Percentiles rank a stretch among this genome's conserved stretches.
These are phyloP conservation scores for Mico argentatus DNA, from an alignment of 2,797 vertebrate genomes.

Conservation along the genomic window DNA sequence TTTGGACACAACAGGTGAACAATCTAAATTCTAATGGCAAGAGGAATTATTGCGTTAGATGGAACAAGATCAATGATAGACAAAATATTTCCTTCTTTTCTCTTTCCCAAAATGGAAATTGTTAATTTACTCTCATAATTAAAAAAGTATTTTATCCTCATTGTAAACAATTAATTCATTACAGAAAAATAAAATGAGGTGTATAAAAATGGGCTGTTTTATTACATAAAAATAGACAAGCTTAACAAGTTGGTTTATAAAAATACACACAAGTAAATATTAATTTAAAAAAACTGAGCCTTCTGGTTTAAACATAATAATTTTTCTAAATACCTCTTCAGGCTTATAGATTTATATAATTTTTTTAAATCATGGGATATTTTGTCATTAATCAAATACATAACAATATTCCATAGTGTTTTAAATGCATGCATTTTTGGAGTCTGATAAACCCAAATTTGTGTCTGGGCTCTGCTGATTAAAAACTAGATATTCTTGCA, in stretches of 20 bases:
- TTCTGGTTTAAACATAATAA: not conserved
- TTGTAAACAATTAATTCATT: slow-evolving; percentile 19
- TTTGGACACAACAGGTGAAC: not conserved
- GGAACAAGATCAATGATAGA: not conserved
- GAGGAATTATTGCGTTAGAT: not conserved
- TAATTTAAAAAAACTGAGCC: not conserved
- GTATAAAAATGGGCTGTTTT: not conserved
- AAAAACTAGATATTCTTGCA: not conserved
- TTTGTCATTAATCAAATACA: not conserved
- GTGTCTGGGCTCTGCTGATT: not conserved
- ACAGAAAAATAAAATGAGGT: not conserved
- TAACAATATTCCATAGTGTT: not conserved
- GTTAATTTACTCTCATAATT: not conserved
- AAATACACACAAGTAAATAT: not conserved
- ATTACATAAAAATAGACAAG: not conserved
- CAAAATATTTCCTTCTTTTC: not conserved
- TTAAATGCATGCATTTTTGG: not conserved
- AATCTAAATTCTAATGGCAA: not conserved
- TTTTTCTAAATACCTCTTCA: not conserved
- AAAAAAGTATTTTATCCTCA: not conserved
- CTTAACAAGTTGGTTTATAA: not conserved
- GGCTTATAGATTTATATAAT: not conserved
- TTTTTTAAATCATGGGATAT: not conserved
- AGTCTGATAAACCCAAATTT: not conserved
- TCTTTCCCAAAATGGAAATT: not conserved